phyloP scores from a whole-genome alignment of 2,113 vertebrate species.

The Boulengerochromis microlepis region DNA sequence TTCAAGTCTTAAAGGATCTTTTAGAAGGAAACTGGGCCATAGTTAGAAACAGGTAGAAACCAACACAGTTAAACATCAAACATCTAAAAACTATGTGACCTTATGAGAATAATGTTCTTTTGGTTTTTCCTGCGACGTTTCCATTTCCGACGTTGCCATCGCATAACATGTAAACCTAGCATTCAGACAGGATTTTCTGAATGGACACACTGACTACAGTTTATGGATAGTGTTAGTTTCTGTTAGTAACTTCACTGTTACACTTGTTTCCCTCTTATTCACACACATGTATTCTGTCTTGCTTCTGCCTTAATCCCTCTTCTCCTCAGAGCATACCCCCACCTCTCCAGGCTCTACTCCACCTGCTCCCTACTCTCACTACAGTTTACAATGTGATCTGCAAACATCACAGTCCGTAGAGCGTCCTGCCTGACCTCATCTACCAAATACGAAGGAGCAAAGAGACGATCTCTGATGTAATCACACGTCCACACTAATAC shows the following conservation, averaged over 20 bases:
- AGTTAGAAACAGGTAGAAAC: neutral
- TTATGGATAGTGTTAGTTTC: neutral
- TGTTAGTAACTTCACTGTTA: neutral
- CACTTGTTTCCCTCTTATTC: neutral
- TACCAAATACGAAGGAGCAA: neutral
- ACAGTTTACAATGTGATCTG: neutral
- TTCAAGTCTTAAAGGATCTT: neutral
- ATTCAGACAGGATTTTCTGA: neutral
- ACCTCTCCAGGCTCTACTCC: rapidly evolving
- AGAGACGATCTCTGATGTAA: neutral
- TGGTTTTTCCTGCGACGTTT: rapidly evolving
- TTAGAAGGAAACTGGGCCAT: neutral
- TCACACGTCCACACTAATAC: neutral
- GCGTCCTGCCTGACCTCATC: neutral
- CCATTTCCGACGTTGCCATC: neutral
- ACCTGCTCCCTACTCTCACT: neutral
- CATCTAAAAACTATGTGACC: neutral
- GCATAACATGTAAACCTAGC: rapidly evolving
- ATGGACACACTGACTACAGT: neutral
- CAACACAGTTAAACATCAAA: neutral
- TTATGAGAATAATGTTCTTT: neutral
- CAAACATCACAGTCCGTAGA: neutral
- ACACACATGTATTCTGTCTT: neutral
- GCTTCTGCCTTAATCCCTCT: neutral
- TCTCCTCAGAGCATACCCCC: neutral